Evolutionary conservation across 1,140 invertebrate species (phyloP).

Genomic region (Lepidurus packardi): DNA sequence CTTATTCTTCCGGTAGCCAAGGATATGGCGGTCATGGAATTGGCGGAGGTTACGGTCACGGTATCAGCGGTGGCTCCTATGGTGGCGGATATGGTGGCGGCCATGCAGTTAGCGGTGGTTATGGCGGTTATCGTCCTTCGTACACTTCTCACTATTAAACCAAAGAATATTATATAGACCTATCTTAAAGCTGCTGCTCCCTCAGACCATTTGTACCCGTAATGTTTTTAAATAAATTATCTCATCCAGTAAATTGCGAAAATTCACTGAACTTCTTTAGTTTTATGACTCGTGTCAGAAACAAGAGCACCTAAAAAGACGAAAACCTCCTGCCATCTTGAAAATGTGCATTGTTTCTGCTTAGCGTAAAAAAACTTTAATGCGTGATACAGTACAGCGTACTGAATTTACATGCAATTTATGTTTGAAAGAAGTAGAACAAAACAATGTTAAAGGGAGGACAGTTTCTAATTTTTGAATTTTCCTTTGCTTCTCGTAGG

Average conservation of each 20-base stretch:
- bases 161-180: neutral
- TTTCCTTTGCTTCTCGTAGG: no score
- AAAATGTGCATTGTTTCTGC: neutral
- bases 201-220: no score
- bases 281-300: no score
- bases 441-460: no score
- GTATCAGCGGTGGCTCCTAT: neutral
- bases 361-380: neutral
- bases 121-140: neutral
- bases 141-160: neutral
- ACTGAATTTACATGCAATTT: neutral
- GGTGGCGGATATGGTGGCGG: neutral
- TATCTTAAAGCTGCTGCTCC: no score
- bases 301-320: no score
- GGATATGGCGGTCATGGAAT: neutral
- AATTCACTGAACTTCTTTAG: no score
- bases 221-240: no score
- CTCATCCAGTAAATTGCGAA: no score
- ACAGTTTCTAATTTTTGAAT: no score
- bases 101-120: neutral
- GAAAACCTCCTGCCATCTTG: no score
- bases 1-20: neutral
- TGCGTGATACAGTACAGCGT: neutral
- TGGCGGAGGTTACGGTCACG: neutral
- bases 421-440: no score